Evolutionary conservation across 2,113 vertebrate genomes (phyloP), one percentile per base, ranked within the genome.

Genomic region (Tachycineta bicolor): DNA sequence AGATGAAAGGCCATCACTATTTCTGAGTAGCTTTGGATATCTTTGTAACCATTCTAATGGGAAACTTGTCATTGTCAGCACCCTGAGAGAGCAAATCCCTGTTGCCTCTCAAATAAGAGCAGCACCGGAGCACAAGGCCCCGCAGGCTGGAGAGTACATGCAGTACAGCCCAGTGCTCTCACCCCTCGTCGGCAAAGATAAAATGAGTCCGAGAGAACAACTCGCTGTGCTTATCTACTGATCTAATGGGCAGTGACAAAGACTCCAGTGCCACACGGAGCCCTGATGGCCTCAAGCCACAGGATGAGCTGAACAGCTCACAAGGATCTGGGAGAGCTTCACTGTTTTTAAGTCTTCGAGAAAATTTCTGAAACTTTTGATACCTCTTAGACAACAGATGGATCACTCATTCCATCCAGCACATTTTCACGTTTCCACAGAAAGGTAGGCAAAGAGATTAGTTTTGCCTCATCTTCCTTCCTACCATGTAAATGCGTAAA

Each of bases 141-240:
- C 58, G 23, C 82, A 43, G 50, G 23, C 25, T 39, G 15, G 5
- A 14, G 3, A 7, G 13, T 1, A 20, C 0, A 2, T 25, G 77
- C 33, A 26, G 29, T 15, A 34, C 47, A 62, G 64, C 39, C 28
- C 28, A 8, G n/a, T 21, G n/a, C 11, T 64, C 58, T 43, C 46
- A 50, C 4, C 25, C 13, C 11, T 6, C 8, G 6, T 12, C 49
- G 62, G 49, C 39, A 58, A 69, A 65, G n/a, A 53, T 11, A 41
- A 81, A 74, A 62, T 26, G 53, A 65, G 29, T 14, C 29, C 16
- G 16, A 58, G 39, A 53, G 24, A 31, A 8, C 14, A 68, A 49
- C 24, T 64, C 2, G 0, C 10, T 9, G 31, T 34, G 34, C 3
- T 0, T 41, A 31, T 12, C n/a, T 59, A 23, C 31, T 12, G 53